These are phyloP conservation scores for Drosophila nebulosa DNA, from an alignment of 1,140 invertebrate species.

Conservation along the genomic window DNA sequence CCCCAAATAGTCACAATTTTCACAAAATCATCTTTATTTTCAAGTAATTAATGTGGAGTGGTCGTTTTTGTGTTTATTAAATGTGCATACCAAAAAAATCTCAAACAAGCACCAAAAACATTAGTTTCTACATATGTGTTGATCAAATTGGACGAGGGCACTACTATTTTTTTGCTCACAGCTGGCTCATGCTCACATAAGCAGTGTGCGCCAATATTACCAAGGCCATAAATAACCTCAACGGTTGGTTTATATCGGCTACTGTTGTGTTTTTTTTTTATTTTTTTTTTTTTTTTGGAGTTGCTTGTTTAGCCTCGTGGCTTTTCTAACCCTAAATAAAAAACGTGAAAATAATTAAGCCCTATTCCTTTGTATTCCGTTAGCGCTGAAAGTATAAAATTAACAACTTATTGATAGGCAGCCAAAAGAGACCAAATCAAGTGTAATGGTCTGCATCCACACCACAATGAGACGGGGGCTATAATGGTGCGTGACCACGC, in stretches of 20 bases:
- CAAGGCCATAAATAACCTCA: background rate
- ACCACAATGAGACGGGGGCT: background rate
- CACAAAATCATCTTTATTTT: no score
- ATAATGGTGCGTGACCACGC: slow-evolving; percentile 81
- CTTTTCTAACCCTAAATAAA: slow-evolving; percentile 37
- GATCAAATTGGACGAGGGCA: no score
- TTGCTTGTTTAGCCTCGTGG: background rate
- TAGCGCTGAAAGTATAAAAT: slow-evolving; percentile 59
- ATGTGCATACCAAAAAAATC: no score
- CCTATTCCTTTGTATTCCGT: slow-evolving; percentile 4
- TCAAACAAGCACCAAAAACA: no score
- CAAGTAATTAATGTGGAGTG: no score
- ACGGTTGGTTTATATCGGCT: background rate
- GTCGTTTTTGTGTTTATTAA: no score
- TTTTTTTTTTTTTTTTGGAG: background rate
- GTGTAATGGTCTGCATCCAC: slow-evolving; percentile 27
- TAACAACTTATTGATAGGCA: slow-evolving; percentile 77
- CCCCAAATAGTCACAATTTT: no score
- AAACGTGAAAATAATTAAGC: slow-evolving; percentile 52
- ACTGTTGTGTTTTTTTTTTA: background rate
- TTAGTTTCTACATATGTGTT: no score
- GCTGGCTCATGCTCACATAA: no score
- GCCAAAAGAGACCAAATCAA: slow-evolving; percentile 57
- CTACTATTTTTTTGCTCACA: no score
- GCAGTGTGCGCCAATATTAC: no score